A percentile compares a stretch with the other conserved stretches of the same genome.
Evolutionary conservation across 2,888 invertebrate species (phyloP).

Genomic region (Cosmia pyralina): DNA sequence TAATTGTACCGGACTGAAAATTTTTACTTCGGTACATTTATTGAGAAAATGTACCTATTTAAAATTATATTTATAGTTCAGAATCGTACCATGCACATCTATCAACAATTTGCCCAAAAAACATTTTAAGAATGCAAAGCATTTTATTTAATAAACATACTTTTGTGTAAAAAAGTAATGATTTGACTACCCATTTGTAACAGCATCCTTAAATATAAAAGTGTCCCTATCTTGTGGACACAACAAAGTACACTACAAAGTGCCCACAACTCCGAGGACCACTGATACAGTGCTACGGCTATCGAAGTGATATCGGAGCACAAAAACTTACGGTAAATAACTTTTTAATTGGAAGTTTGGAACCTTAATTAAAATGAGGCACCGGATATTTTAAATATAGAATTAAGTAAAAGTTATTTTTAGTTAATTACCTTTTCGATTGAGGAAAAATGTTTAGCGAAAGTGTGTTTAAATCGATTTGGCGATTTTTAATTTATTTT

Average conservation of each 20-base stretch:
- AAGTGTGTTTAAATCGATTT: neutral
- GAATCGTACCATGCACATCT: too few relatives aligned
- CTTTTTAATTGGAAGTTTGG: slow-evolving; percentile 65
- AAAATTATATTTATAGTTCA: too few relatives aligned
- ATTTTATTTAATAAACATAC: too few relatives aligned
- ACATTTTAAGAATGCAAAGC: too few relatives aligned
- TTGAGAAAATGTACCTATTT: too few relatives aligned
- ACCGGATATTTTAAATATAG: slow-evolving; percentile 5
- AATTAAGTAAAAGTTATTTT: slow-evolving; percentile 6
- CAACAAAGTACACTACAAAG: neutral
- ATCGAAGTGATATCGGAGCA: slow-evolving; percentile 52
- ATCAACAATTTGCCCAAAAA: too few relatives aligned
- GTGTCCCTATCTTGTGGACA: neutral
- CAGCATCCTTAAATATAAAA: too few relatives aligned
- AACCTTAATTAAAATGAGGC: slow-evolving; percentile 50
- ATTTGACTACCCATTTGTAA: too few relatives aligned
- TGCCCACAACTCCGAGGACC: slow-evolving; percentile 2
- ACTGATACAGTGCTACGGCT: slow-evolving; percentile 41
- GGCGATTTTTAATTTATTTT: slow-evolving; percentile 1
- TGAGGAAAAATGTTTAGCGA: neutral
- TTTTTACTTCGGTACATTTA: too few relatives aligned
- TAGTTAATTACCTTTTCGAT: slow-evolving; percentile 14
- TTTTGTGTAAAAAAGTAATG: too few relatives aligned
- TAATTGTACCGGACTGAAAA: too few relatives aligned
- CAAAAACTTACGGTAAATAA: slow-evolving; percentile 50